phyloP scores from a whole-genome alignment of 2,888 invertebrate species.

The Athalia rosae region DNA sequence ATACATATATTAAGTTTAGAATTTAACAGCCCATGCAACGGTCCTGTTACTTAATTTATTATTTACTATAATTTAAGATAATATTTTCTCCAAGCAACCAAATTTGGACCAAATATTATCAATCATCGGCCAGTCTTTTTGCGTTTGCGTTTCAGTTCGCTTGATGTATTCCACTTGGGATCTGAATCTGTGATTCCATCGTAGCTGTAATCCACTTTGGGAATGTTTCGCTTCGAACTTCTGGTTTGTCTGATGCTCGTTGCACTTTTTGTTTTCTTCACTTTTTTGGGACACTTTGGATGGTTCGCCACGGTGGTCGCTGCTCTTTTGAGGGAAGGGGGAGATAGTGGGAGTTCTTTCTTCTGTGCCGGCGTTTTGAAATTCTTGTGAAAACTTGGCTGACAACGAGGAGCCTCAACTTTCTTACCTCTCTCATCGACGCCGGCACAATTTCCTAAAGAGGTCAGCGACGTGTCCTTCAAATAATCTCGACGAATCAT shows the following conservation, averaged over 20 bases:
- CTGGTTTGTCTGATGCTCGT: constrained; percentile 60
- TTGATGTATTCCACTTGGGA: constrained; percentile 67
- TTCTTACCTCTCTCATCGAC: constrained; percentile 45
- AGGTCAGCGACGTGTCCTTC: constrained; percentile 53
- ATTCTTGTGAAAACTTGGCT: constrained; percentile 52
- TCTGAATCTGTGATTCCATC: constrained; percentile 60
- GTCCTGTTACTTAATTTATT: neutral
- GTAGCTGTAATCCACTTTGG: constrained; percentile 68
- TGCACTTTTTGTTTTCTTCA: constrained; percentile 15
- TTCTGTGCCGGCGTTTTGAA: constrained; percentile 52
- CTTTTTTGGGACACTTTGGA: constrained; percentile 31
- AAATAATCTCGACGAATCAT: constrained; percentile 59
- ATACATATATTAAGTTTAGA: neutral
- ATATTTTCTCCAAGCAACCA: neutral
- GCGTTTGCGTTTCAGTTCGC: constrained; percentile 63
- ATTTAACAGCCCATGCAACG: constrained; percentile 30
- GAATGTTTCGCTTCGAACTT: constrained; percentile 67
- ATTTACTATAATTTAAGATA: constrained; percentile 1
- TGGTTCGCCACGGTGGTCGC: constrained; percentile 43
- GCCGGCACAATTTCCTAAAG: constrained; percentile 51
- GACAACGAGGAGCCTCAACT: constrained; percentile 49
- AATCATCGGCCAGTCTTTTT: constrained; percentile 69
- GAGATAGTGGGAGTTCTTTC: constrained; percentile 50
- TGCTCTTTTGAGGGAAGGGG: constrained; percentile 52
- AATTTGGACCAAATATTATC: constrained; percentile 7